Percentiles rank a stretch among this genome's conserved stretches.
Conservation (phyloP, 92 coral and sea anemone genomes). For the Galaxea fascicularis region DNA sequence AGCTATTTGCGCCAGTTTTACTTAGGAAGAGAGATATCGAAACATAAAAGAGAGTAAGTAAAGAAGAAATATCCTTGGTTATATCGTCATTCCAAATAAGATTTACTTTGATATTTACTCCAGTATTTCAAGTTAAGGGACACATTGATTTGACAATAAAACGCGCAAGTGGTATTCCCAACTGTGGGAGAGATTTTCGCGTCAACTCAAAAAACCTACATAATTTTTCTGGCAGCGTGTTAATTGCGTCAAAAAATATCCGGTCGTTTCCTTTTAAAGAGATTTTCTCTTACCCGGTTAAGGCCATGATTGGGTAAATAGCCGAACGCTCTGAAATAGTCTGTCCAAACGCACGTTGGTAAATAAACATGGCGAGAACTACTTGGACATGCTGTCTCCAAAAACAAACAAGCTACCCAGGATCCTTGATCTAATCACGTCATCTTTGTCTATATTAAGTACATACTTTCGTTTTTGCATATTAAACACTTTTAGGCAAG, state of each 20-base stretch:
- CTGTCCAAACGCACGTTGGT: constrained; percentile 29
- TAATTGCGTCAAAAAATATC: constrained; percentile 50
- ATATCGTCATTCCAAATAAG: background rate
- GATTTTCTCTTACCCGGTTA: constrained; percentile 27
- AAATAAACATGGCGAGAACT: constrained; percentile 52
- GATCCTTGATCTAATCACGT: constrained; percentile 56
- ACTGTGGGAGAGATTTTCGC: background rate
- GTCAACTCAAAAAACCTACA: background rate
- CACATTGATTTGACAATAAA: background rate
- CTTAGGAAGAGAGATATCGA: constrained; percentile 4
- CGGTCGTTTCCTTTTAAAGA: constrained; percentile 21
- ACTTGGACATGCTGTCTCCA: constrained; percentile 64
- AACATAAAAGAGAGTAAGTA: background rate
- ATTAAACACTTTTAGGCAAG: constrained; percentile 25
- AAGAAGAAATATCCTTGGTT: background rate
- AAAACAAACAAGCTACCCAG: constrained; percentile 55
- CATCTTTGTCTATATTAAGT: constrained; percentile 63
- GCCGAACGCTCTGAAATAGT: constrained; percentile 30
- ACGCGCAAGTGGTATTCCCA: background rate
- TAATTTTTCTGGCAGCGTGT: constrained; percentile 39
- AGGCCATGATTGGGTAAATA: constrained; percentile 38
- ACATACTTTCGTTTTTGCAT: constrained; percentile 48
- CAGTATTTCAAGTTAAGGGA: background rate
- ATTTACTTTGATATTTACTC: background rate
- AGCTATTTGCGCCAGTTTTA: constrained; percentile 35